Evolutionary conservation across 2,888 invertebrate species (phyloP).

Genomic region (Aquatica leii): DNA sequence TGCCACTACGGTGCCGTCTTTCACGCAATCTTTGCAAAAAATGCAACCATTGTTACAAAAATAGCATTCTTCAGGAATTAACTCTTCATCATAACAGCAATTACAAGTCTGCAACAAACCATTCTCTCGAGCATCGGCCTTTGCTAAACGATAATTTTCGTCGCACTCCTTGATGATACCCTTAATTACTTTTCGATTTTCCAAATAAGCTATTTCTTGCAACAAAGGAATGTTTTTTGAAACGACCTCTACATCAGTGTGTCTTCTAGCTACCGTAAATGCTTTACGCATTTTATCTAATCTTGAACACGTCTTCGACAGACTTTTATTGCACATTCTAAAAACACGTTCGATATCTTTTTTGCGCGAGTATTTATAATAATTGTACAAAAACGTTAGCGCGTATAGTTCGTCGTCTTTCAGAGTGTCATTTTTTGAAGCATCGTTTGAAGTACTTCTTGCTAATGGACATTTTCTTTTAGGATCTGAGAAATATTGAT

Average conservation of each 20-base stretch:
- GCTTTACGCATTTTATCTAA: constrained; percentile 47
- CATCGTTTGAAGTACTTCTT: constrained; percentile 9
- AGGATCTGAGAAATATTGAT: constrained; percentile 45
- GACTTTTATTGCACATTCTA: constrained; percentile 44
- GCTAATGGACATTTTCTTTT: constrained; percentile 42
- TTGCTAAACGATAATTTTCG: constrained; percentile 48
- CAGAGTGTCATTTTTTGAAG: constrained; percentile 34
- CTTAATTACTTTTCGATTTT: constrained; percentile 52
- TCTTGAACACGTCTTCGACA: constrained; percentile 47
- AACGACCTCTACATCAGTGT: constrained; percentile 28
- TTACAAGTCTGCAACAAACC: constrained; percentile 59
- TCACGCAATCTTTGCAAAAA: constrained; percentile 62
- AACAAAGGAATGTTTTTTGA: constrained; percentile 45
- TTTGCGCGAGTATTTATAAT: constrained; percentile 47
- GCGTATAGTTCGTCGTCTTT: constrained; percentile 46
- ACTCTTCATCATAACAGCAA: constrained; percentile 66
- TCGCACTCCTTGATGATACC: constrained; percentile 50
- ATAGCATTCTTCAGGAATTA: constrained; percentile 59
- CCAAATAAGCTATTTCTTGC: constrained; percentile 54
- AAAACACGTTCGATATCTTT: constrained; percentile 49
- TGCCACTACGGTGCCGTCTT: constrained; percentile 55
- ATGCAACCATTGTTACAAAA: constrained; percentile 53
- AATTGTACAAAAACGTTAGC: constrained; percentile 49
- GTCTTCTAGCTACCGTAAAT: constrained; percentile 40
- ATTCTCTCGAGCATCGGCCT: constrained; percentile 54